Percentiles rank a stretch among this genome's conserved stretches.
phyloP scores from a whole-genome alignment of 2,888 invertebrate species.

The Zhengitettix transpicula region DNA sequence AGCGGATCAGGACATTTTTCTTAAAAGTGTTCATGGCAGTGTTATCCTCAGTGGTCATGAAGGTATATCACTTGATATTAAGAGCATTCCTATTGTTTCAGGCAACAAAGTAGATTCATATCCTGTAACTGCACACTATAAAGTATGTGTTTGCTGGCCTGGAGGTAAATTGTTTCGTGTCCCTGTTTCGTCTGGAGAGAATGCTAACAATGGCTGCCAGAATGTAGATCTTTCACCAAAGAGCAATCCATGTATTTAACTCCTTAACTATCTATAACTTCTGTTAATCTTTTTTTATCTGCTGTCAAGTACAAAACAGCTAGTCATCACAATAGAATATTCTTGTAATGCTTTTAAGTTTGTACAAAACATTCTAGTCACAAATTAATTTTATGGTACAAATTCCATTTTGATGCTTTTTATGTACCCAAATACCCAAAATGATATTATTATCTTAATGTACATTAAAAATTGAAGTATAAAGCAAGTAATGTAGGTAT shows the following conservation, averaged over 20 bases:
- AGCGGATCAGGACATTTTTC: slow-evolving; percentile 60
- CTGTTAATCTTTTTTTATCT: too few species aligned
- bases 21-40: slow-evolving; percentile 61
- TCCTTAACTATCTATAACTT: too few species aligned
- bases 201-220: slow-evolving; percentile 38
- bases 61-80: slow-evolving; percentile 53
- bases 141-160: slow-evolving; percentile 82
- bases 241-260: slow-evolving; percentile 45
- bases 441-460: too few species aligned
- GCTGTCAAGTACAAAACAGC: too few species aligned
- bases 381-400: too few species aligned
- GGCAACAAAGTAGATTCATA: slow-evolving; percentile 26
- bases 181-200: slow-evolving; percentile 41
- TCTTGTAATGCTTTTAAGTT: too few species aligned
- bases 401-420: too few species aligned
- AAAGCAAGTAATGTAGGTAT: too few species aligned
- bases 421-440: too few species aligned
- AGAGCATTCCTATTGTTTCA: slow-evolving; percentile 50
- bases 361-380: too few species aligned
- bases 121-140: slow-evolving; percentile 46
- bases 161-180: slow-evolving; percentile 68
- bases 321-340: too few species aligned
- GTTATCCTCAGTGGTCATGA: slow-evolving; percentile 50
- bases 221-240: slow-evolving; percentile 41
- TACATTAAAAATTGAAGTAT: too few species aligned